Percentiles rank a stretch among this genome's conserved stretches.
phyloP scores from a whole-genome alignment of 2,797 vertebrate species.

The Macrochelys suwanniensis region DNA sequence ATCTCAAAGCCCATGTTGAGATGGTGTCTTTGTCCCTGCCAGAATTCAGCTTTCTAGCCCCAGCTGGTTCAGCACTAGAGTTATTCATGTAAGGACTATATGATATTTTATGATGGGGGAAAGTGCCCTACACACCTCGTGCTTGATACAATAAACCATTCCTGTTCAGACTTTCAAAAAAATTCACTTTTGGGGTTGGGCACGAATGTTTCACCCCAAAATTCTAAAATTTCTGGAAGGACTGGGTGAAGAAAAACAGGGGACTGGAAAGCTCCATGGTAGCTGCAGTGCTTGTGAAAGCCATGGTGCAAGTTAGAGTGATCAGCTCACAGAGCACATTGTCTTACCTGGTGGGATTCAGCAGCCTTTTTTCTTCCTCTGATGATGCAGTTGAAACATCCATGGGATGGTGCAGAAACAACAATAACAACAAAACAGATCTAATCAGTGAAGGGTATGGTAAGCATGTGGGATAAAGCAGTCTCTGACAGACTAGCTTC shows the following conservation, averaged over 20 bases:
- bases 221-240: neutral
- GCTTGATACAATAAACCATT: neutral
- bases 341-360: conserved; percentile 80
- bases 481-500: neutral
- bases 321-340: neutral
- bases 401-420: neutral
- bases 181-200: neutral
- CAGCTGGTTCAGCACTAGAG: neutral
- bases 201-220: neutral
- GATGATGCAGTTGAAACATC: neutral
- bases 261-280: rapidly evolving
- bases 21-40: neutral
- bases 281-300: neutral
- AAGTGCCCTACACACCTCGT: neutral
- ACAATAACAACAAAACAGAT: neutral
- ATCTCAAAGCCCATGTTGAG: neutral
- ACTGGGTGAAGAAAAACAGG: rapidly evolving
- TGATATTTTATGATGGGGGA: neutral
- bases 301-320: neutral
- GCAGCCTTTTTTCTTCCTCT: conserved; percentile 81
- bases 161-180: neutral
- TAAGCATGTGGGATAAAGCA: neutral
- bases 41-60: neutral
- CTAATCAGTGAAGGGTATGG: neutral
- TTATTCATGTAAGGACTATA: neutral